Conservation (phyloP, 1,140 invertebrate species). For the Monomorium pharaonis region DNA sequence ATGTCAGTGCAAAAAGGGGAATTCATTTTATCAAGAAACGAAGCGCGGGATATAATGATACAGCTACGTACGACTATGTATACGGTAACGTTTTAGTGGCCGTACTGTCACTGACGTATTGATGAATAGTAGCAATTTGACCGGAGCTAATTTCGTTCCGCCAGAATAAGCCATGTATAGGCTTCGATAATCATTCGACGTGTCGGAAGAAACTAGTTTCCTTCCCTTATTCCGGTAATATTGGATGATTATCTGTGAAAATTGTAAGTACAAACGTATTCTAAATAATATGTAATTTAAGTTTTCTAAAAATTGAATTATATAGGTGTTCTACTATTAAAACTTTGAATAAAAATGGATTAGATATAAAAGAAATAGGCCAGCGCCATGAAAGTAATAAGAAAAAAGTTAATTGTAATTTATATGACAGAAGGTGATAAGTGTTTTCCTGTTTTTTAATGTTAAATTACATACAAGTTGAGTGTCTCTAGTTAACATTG, state of each 20-base stretch:
- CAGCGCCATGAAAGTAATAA: not conserved
- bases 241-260: not conserved
- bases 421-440: not conserved
- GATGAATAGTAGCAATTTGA: not conserved
- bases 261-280: not conserved
- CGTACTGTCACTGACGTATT: not conserved
- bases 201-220: not conserved
- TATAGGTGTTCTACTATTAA: not conserved
- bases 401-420: not conserved
- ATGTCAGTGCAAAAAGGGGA: not conserved
- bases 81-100: not conserved
- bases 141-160: conserved; percentile 7
- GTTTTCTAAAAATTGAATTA: not conserved
- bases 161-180: not conserved
- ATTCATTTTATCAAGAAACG: not conserved
- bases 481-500: conserved; percentile 3
- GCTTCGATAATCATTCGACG: conserved; percentile 14
- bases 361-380: not conserved
- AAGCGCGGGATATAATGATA: conserved; percentile 26
- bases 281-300: not conserved
- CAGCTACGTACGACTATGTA: not conserved
- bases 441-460: not conserved
- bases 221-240: not conserved
- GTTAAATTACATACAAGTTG: not conserved
- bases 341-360: not conserved